Percentiles rank a stretch among this genome's conserved stretches.
phyloP scores from a whole-genome alignment of 2,797 vertebrate genomes.

The Cheirogaleus major region DNA sequence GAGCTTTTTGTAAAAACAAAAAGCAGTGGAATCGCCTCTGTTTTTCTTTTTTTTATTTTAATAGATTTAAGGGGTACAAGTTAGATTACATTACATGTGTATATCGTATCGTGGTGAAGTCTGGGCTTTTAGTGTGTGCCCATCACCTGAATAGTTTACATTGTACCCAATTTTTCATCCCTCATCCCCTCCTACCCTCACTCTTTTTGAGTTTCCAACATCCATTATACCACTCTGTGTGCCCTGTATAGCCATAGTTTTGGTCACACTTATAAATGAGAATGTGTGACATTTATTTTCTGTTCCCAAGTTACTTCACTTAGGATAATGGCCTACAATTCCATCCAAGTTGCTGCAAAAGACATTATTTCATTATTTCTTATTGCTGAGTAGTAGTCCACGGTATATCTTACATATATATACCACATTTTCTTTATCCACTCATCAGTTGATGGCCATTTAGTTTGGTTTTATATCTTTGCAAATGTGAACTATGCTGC shows the following conservation, averaged over 20 bases:
- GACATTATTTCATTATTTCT: neutral
- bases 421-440: too few species aligned
- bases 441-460: too few species aligned
- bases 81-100: neutral
- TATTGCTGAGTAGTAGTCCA: neutral
- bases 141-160: neutral
- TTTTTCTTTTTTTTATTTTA: neutral
- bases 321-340: neutral
- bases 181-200: too few species aligned
- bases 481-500: neutral
- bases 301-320: neutral
- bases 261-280: neutral
- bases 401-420: too few species aligned
- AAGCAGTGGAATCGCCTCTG: neutral
- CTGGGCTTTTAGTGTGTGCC: neutral
- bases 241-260: neutral
- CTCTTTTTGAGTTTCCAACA: neutral
- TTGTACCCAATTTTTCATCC: neutral
- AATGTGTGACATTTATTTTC: neutral
- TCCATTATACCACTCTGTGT: neutral
- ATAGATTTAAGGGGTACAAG: neutral
- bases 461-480: neutral
- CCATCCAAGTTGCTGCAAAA: neutral
- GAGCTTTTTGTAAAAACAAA: neutral
- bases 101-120: neutral